Evolutionary conservation across 2,797 vertebrate species (phyloP), one percentile per base, ranked within the genome.

Genomic region (Phylloscopus collybita): DNA sequence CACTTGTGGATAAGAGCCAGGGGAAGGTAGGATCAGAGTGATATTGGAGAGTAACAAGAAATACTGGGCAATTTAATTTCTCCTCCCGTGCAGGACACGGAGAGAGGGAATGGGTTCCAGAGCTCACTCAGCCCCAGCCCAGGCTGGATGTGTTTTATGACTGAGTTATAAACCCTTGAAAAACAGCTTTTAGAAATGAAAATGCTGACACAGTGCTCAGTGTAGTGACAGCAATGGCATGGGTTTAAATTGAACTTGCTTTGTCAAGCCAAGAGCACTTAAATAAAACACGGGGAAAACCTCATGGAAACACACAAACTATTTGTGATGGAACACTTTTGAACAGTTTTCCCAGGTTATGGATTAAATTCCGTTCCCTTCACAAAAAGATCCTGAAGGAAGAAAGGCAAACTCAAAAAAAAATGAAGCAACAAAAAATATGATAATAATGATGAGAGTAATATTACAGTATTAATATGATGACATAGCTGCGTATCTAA

Each of bases 201-300:
- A 95, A 85, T 14, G 85, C 93, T 93, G 92, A 92, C 76, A 66
- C 66, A 56, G 82, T 27, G 67, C 10, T 66, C 80, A 71, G 47
- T 32, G 67, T 34, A 86, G 62, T 50, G 85, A 93, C 93, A 95
- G 91, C 87, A 76, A 16, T 38, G 74, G 42, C 90, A 90, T 0
- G 9, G 50, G 27, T 85, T 90, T 44, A 74, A 92, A 94, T 56
- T 51, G 78, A 92, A 76, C 74, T 87, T 42, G 78, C 86, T 94
- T 80, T 88, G 85, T 88, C 91, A 93, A 86, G 57, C 87, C 84
- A 22, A 67, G 73, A 94, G 88, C 57, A 27, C 80, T 90, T 87
- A 61, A 95, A 88, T 70, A 89, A 78, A 94, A 91, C 72, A 71
- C 0, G 36, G 76, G 19, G 25, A 73, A 74, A 88, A 40, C 40